Conservation (phyloP, 64 coral and sea anemone genomes). For the Catalaphyllia jardinei region DNA sequence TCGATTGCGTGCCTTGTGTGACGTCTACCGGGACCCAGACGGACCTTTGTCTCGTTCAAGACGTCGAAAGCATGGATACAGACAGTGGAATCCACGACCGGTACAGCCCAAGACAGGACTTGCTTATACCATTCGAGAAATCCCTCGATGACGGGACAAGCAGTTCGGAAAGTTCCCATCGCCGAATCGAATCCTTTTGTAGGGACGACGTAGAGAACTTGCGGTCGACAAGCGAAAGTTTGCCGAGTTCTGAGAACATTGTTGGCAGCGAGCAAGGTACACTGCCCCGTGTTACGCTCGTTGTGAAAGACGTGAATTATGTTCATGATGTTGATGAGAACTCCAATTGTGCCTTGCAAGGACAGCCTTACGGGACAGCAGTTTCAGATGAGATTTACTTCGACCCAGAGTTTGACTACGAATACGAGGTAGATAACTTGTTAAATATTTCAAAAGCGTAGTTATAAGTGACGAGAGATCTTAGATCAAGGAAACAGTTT, state of each 20-base stretch:
- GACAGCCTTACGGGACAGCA: conserved; percentile 80
- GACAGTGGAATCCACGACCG: conserved; percentile 89
- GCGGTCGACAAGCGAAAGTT: conserved; percentile 57
- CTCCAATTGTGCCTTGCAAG: conserved; percentile 62
- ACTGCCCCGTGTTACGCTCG: conserved; percentile 54
- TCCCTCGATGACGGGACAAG: conserved; percentile 92
- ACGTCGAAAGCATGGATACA: conserved; percentile 64
- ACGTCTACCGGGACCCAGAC: conserved; percentile 89
- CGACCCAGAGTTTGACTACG: conserved; percentile 92
- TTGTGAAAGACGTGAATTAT: conserved; percentile 83
- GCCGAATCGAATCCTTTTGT: conserved; percentile 78
- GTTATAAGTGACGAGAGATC: too few relatives aligned
- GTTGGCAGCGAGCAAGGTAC: conserved; percentile 58
- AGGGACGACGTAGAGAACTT: conserved; percentile 87
- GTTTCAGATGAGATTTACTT: conserved; percentile 96
- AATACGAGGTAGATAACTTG: conserved; percentile 77
- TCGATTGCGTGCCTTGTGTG: conserved; percentile 52
- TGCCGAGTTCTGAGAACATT: conserved; percentile 61
- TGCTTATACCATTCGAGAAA: conserved; percentile 73
- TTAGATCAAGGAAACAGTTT: too few relatives aligned
- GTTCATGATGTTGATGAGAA: conserved; percentile 78
- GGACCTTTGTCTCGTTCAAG: conserved; percentile 66
- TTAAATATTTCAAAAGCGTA: too few relatives aligned
- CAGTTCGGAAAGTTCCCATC: conserved; percentile 87
- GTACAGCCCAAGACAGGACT: conserved; percentile 86